Percentiles rank a stretch among this genome's conserved stretches.
These are phyloP conservation scores for Phenganax stokvisi DNA, from an alignment of 92 coral and sea anemone genomes.

Conservation along the genomic window DNA sequence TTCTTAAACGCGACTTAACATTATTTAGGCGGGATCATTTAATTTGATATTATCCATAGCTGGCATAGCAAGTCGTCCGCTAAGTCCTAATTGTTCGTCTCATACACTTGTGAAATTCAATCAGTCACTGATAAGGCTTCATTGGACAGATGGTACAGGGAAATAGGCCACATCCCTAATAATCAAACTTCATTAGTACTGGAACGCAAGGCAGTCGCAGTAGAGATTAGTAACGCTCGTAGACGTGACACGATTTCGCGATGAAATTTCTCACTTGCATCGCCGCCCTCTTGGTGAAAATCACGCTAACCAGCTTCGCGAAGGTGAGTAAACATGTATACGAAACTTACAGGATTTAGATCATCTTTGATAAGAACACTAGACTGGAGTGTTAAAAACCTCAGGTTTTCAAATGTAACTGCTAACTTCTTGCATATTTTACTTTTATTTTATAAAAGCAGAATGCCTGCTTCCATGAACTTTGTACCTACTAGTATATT, in stretches of 20 bases:
- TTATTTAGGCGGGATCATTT: neutral
- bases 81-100: slow-evolving; percentile 9
- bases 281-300: slow-evolving; percentile 4
- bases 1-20: neutral
- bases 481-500: too few relatives aligned
- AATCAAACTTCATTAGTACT: slow-evolving; percentile 33
- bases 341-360: too few relatives aligned
- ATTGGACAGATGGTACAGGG: slow-evolving; percentile 30
- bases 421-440: too few relatives aligned
- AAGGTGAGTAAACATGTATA: neutral
- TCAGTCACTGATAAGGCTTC: slow-evolving; percentile 13
- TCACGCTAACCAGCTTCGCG: neutral
- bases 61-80: slow-evolving; percentile 3
- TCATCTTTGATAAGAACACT: too few relatives aligned
- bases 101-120: slow-evolving; percentile 32
- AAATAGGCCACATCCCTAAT: slow-evolving; percentile 29
- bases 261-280: neutral
- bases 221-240: neutral
- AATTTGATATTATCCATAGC: neutral
- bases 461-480: too few relatives aligned
- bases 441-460: too few relatives aligned
- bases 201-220: neutral
- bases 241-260: neutral
- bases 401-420: too few relatives aligned
- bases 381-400: too few relatives aligned